These are phyloP conservation scores for Prosopocoilus inquinatus DNA, from an alignment of 2,888 invertebrate genomes.

Conservation along the genomic window DNA sequence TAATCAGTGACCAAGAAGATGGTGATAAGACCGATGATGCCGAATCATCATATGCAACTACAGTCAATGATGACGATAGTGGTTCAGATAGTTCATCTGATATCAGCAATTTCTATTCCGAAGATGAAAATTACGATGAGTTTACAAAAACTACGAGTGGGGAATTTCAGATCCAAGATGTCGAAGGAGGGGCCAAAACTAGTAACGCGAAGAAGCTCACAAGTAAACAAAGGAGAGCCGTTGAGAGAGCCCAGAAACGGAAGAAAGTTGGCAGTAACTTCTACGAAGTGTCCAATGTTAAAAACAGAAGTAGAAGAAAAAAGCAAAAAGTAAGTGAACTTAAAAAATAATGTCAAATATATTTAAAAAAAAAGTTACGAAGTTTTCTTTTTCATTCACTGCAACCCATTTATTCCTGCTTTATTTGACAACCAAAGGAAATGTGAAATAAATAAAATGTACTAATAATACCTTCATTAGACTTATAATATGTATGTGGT, in stretches of 20 bases:
- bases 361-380: too few relatives aligned
- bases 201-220: constrained; percentile 59
- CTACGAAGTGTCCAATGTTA: constrained; percentile 85
- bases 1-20: neutral
- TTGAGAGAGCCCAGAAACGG: constrained; percentile 71
- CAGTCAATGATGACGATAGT: constrained; percentile 5
- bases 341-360: neutral
- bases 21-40: neutral
- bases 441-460: too few relatives aligned
- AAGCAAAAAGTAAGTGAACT: constrained; percentile 4
- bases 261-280: constrained; percentile 87
- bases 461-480: too few relatives aligned
- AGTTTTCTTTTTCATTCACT: too few relatives aligned
- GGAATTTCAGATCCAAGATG: constrained; percentile 52
- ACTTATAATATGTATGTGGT: too few relatives aligned
- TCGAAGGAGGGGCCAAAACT: constrained; percentile 27
- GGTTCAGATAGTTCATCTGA: constrained; percentile 54
- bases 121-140: constrained; percentile 60
- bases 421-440: too few relatives aligned
- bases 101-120: constrained; percentile 67
- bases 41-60: neutral
- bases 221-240: constrained; percentile 73
- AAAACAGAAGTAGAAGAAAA: constrained; percentile 78
- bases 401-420: too few relatives aligned
- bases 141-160: constrained; percentile 47